These are phyloP conservation scores for Crotalus tigris DNA, from an alignment of 2,113 vertebrate species.

Conservation along the genomic window DNA sequence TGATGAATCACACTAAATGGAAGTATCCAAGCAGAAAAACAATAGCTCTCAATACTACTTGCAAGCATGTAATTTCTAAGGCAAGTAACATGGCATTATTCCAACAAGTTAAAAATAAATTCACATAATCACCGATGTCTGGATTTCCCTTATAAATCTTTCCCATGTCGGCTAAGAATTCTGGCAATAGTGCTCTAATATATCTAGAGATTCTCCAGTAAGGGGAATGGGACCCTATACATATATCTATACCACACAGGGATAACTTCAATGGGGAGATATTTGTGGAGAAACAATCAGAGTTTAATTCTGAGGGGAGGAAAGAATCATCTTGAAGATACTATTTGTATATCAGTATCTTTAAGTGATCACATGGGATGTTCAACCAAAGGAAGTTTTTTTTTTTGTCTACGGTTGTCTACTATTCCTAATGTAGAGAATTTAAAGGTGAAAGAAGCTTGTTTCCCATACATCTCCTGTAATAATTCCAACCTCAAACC, in stretches of 20 bases:
- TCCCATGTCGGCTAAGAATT: background rate
- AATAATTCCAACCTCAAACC: background rate
- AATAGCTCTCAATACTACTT: background rate
- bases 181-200: background rate
- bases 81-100: fast-evolving
- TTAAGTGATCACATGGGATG: background rate
- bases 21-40: background rate
- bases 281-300: background rate
- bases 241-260: background rate
- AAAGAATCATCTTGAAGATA: background rate
- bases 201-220: background rate
- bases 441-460: background rate
- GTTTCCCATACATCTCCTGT: background rate
- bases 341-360: background rate
- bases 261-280: background rate
- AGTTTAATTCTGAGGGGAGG: background rate
- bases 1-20: background rate
- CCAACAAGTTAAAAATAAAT: background rate
- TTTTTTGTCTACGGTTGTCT: background rate
- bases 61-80: background rate
- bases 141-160: background rate
- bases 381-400: background rate
- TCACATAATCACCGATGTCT: background rate
- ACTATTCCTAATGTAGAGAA: background rate
- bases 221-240: background rate